Conservation (phyloP, 2,888 invertebrate species). For the Priocnemis perturbator region DNA sequence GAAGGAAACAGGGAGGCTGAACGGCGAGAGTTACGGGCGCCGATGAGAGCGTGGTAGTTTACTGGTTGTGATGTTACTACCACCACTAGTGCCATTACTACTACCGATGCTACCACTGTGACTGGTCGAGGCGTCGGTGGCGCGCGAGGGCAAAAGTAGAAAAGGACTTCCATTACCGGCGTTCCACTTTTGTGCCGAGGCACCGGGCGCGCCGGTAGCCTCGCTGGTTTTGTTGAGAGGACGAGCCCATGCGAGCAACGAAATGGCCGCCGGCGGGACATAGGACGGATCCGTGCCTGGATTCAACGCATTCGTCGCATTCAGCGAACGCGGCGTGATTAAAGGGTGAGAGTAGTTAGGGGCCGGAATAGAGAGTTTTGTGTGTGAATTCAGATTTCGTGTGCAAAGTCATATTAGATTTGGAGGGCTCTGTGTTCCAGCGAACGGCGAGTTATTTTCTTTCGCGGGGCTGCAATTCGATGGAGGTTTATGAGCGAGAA, state of each 20-base stretch:
- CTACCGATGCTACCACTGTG: too few relatives aligned
- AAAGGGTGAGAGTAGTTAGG: neutral
- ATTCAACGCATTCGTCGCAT: neutral
- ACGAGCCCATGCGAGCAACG: conserved; percentile 19
- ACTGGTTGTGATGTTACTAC: neutral
- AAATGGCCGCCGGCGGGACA: neutral
- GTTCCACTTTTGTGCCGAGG: conserved; percentile 45
- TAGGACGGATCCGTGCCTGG: too few relatives aligned
- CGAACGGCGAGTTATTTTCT: too few relatives aligned
- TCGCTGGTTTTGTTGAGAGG: conserved; percentile 33
- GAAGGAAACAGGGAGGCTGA: conserved; percentile 4
- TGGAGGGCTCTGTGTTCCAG: too few relatives aligned
- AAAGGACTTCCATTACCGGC: conserved; percentile 51
- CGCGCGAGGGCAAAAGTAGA: conserved; percentile 9
- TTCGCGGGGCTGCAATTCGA: too few relatives aligned
- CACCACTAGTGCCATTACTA: too few relatives aligned
- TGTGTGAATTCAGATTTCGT: too few relatives aligned
- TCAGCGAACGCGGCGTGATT: neutral
- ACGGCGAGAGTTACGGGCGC: neutral
- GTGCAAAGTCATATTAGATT: too few relatives aligned
- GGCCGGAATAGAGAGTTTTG: too few relatives aligned
- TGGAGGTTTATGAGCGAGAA: too few relatives aligned
- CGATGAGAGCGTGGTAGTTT: neutral
- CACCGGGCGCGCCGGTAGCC: conserved; percentile 23
- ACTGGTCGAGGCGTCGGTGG: neutral